Base-by-base conservation (phyloP, 1,140 invertebrate species). In the Trichonephila clavipes region DNA sequence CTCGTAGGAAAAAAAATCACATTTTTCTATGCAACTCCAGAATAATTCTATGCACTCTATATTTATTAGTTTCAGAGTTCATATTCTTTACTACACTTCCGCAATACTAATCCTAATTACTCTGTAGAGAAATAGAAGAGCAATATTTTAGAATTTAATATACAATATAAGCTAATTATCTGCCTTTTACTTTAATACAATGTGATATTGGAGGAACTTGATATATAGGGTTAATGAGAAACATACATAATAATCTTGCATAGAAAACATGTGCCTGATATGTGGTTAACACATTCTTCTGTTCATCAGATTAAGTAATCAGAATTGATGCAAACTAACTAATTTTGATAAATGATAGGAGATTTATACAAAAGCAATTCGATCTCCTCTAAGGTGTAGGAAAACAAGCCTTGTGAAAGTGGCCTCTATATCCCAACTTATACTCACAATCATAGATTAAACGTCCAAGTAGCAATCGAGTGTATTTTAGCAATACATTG, bases 241-340 rank as follows among this genome's bases (percentile, higher is more conserved):
- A 59, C 34, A 21, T 85, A 85, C 14, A 85, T 28, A 77, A 77
- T 69, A 69, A 69, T 34, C 58, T 85, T 85, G 12, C 21, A 28
- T 59, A 91, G 61, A 24, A 64, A 64, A 34, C 61, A 91, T 66
- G 90, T 91, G 90, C 90, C 90, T 91, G 90, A 81, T 58, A 16
- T 91, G 81, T 91, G 62, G 34, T 51, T 85, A 91, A 34, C 90
- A 91, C 90, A 66, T 83, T 85, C 81, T 83, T 64, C 88, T 87
- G 28, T 62, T 61, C 62, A 64, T 34, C 85, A 34, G 62, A 28
- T 24, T 34, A 34, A 28, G 51, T 85, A 51, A 64, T 87, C 69
- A 77, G 18, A 77, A 40, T 77, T 61, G 18, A 64, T 64, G 28
- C 59, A 64, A 34, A 64, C 28, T 34, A 28, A 87, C 28, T 85